phyloP scores from a whole-genome alignment of 2,888 invertebrate genomes.

The Agrotis clavis region DNA sequence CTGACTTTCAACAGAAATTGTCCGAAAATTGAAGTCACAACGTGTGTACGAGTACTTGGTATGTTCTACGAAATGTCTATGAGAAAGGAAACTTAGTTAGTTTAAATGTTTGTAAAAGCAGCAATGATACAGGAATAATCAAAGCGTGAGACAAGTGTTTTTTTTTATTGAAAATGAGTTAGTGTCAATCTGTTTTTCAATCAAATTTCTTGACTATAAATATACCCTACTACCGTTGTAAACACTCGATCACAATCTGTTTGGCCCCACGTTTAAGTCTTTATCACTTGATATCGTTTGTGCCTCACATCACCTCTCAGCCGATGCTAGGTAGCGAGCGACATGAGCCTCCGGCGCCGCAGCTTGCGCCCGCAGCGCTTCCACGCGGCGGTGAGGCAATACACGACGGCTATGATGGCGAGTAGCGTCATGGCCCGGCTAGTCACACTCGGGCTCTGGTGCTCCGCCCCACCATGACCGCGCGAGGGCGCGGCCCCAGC shows the following conservation, averaged over 20 bases:
- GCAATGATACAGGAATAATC: no score
- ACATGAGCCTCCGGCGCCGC: slow-evolving; percentile 79
- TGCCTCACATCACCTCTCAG: slow-evolving; percentile 47
- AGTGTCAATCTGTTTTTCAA: slow-evolving; percentile 6
- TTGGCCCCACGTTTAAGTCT: slow-evolving; percentile 57
- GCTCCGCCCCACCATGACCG: slow-evolving; percentile 63
- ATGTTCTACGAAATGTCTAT: background rate
- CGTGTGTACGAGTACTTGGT: background rate
- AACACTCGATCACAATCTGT: slow-evolving; percentile 42
- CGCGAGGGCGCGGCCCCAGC: slow-evolving; percentile 82
- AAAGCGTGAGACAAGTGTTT: no score
- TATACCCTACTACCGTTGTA: slow-evolving; percentile 22
- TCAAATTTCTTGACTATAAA: slow-evolving; percentile 11
- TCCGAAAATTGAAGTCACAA: background rate
- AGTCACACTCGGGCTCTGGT: slow-evolving; percentile 70
- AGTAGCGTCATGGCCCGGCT: slow-evolving; percentile 74
- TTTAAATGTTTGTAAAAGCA: no score
- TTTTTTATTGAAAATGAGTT: no score
- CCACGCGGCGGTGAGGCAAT: slow-evolving; percentile 78
- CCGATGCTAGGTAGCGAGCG: slow-evolving; percentile 82
- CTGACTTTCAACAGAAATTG: background rate
- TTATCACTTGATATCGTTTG: slow-evolving; percentile 44
- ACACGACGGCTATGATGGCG: slow-evolving; percentile 72
- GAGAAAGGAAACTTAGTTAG: no score
- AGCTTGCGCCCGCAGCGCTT: slow-evolving; percentile 82